Percentiles rank a stretch among this genome's conserved stretches.
Conservation (phyloP, 2,113 vertebrate genomes). For the Alethe diademata region DNA sequence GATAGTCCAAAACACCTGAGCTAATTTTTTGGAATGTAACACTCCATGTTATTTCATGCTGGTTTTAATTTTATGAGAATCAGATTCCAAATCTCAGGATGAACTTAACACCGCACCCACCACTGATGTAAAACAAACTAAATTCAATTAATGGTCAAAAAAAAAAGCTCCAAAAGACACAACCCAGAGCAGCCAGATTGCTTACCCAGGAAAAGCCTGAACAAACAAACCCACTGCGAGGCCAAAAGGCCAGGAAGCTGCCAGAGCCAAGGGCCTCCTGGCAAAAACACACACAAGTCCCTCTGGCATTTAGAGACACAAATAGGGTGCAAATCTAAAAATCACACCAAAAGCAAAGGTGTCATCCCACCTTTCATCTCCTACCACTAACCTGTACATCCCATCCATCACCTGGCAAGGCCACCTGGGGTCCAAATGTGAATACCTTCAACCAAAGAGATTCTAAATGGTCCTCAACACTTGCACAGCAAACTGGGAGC, state of each 20-base stretch:
- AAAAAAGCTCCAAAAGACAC: not conserved
- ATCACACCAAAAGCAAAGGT: not conserved
- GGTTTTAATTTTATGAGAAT: not conserved
- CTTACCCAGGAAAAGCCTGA: not conserved
- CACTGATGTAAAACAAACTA: not conserved
- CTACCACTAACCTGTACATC: accelerated
- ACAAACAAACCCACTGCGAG: not conserved
- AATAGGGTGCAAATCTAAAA: not conserved
- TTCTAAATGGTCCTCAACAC: accelerated
- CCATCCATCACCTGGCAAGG: not conserved
- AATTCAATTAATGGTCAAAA: not conserved
- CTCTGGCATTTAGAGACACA: not conserved
- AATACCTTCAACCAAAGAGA: not conserved
- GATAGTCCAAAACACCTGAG: not conserved
- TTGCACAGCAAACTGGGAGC: not conserved
- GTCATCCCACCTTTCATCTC: not conserved
- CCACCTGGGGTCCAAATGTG: accelerated
- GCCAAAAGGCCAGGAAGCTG: conserved; percentile 8
- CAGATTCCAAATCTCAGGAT: not conserved
- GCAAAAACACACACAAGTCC: not conserved
- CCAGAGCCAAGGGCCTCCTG: not conserved
- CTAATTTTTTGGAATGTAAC: not conserved
- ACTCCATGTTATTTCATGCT: not conserved
- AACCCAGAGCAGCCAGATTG: not conserved
- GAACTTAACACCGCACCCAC: not conserved